Evolutionary conservation across 2,888 invertebrate genomes (phyloP).

Genomic region (Hirtodrosophila duncani): DNA sequence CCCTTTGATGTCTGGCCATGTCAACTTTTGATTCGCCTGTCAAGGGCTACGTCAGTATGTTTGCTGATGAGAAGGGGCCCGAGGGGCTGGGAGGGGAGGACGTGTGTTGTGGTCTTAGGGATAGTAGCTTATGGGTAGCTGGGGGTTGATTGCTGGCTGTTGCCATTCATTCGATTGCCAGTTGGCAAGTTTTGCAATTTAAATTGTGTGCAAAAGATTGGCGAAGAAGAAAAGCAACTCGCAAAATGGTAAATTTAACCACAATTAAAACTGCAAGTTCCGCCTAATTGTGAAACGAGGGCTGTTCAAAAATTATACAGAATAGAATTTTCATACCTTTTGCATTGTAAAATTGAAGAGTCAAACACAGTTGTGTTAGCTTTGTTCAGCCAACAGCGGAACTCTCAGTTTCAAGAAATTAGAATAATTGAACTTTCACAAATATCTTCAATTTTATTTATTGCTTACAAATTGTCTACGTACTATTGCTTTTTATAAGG

Average conservation of each 20-base stretch:
- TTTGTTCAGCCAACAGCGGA: too few relatives aligned
- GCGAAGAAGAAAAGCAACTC: not conserved
- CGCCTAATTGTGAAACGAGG: too few relatives aligned
- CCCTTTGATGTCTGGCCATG: constrained; percentile 57
- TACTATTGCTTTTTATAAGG: too few relatives aligned
- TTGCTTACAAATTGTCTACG: too few relatives aligned
- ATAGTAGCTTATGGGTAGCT: constrained; percentile 4
- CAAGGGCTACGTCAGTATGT: too few relatives aligned
- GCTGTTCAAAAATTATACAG: too few relatives aligned
- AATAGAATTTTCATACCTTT: too few relatives aligned
- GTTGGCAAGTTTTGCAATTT: constrained; percentile 53
- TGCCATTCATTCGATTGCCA: constrained; percentile 15
- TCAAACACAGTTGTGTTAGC: too few relatives aligned
- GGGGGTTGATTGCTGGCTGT: not conserved
- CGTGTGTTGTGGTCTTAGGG: constrained; percentile 5
- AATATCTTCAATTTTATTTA: too few relatives aligned
- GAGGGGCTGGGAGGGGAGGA: constrained; percentile 12
- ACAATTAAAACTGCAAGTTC: constrained; percentile 4
- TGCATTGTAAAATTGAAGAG: too few relatives aligned
- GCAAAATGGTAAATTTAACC: not conserved
- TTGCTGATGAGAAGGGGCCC: constrained; percentile 10
- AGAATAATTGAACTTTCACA: too few relatives aligned
- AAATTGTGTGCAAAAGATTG: constrained; percentile 30
- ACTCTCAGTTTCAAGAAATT: too few relatives aligned
- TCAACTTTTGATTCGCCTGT: constrained; percentile 41